phyloP scores from a whole-genome alignment of 2,888 invertebrate species.

The Megalurothrips usitatus region DNA sequence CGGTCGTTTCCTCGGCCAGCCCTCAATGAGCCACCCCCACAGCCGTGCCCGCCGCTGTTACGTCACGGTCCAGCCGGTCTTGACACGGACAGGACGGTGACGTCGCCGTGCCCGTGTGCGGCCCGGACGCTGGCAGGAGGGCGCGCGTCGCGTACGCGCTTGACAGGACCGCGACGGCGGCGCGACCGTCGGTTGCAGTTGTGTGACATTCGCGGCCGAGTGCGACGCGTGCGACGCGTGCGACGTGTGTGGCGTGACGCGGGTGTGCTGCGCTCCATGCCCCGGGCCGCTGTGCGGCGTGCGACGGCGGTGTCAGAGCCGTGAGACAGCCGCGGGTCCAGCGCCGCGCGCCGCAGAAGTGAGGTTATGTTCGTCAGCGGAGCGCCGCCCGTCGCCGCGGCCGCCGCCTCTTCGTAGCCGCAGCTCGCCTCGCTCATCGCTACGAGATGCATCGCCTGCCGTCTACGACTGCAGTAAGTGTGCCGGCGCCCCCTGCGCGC shows the following conservation, averaged over 20 bases:
- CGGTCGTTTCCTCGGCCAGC: background rate
- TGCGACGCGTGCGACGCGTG: background rate
- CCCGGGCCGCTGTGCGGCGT: background rate
- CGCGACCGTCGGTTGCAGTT: background rate
- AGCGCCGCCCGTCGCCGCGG: background rate
- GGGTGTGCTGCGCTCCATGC: background rate
- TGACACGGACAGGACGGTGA: background rate
- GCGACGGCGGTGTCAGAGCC: background rate
- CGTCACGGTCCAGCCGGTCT: background rate
- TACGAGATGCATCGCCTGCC: no score
- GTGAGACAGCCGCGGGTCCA: background rate
- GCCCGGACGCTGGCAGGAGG: background rate
- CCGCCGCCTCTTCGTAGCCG: no score
- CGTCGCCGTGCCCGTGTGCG: background rate
- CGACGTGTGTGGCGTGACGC: background rate
- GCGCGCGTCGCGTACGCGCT: background rate
- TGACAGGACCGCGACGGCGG: background rate
- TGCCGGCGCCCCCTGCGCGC: no score
- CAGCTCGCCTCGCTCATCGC: no score
- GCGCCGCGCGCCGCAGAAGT: background rate
- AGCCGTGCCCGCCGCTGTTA: background rate
- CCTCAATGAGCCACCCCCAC: background rate
- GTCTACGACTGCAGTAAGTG: no score
- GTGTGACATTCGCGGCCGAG: background rate
- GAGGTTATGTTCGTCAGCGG: constrained; percentile 16